Base-by-base conservation (phyloP, 2,888 invertebrate genomes). In the Pedicia rivosa region DNA sequence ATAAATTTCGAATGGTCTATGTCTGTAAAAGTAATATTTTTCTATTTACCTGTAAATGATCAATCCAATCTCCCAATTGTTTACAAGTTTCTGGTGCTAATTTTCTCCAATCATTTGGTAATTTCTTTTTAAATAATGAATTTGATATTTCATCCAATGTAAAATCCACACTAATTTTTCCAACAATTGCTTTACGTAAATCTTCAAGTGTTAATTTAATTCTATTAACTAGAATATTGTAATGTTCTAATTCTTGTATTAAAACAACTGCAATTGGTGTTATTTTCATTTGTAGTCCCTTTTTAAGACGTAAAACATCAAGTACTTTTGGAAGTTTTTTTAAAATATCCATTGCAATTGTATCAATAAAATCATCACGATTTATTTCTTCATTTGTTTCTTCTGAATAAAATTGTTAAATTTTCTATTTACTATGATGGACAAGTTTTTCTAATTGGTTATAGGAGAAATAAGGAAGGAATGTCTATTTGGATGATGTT, bases 151-250 rank as follows among this genome's bases (percentile, higher is more conserved):
- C 82, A 58, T 92, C 91, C 41, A 91, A 61, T 29, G 76, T 66
- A 14, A 71, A 69, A 57, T 90, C 87, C 88, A 92, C 88, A 34
- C 90, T 88, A 46, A 90, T 86, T 65, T 91, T 88, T 20, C 92
- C 92, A 4, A 80, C 79, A 39, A 92, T 64, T 0, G 90, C 91
- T 70, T 81, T 81, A 51, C 77, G 70, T 9, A 92, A 65, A 35
- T 82, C 69, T 4, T 70, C 63, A 27, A 92, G 64, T 0, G 82
- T 82, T 39, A 59, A 64, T 12, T 63, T 65, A 70, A 92, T 87
- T 36, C 68, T 68, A 10, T 54, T 53, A 36, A 88, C 74, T 1
- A 92, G 68, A 14, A 67, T 65, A 59, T 92, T 92, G 57, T 90
- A 90, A 42, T 88, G 70, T 50, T 91, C 88, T 25, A 92, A 58